Conservation (phyloP, 35 echinoderm and acorn worm species). For the Heliocidaris tuberculata region DNA sequence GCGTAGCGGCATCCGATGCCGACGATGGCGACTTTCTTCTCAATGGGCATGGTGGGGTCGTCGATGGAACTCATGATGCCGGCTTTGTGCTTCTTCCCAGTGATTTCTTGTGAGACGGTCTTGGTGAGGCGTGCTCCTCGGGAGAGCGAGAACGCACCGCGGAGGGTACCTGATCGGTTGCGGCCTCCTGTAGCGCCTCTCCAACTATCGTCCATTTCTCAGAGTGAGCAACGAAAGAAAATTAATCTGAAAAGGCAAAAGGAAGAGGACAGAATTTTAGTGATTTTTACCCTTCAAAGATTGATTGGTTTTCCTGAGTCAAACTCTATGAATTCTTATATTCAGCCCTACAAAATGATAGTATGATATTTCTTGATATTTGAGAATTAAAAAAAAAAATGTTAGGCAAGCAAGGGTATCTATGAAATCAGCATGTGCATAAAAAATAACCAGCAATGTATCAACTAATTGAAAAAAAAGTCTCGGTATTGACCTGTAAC, state of each 20-base stretch:
- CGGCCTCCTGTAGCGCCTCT: constrained; percentile 28
- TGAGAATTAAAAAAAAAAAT: too few species aligned
- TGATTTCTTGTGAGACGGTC: constrained; percentile 26
- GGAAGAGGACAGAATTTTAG: background rate
- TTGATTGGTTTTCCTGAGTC: too few species aligned
- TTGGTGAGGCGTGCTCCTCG: constrained; percentile 34
- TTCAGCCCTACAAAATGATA: too few species aligned
- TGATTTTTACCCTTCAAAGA: background rate
- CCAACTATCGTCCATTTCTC: constrained; percentile 20
- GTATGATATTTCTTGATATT: too few species aligned
- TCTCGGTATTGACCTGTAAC: too few species aligned
- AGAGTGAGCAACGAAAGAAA: background rate
- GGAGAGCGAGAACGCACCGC: background rate
- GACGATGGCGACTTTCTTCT: constrained; percentile 85
- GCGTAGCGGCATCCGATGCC: constrained; percentile 98
- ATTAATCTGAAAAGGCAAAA: background rate
- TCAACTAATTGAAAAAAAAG: too few species aligned
- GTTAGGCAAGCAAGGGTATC: too few species aligned
- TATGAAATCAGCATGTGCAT: too few species aligned
- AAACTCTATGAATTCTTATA: too few species aligned
- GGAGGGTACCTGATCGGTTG: background rate
- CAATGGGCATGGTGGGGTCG: constrained; percentile 69
- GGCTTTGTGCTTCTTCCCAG: constrained; percentile 22
- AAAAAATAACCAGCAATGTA: too few species aligned
- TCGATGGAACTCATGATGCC: constrained; percentile 51